Evolutionary conservation across 2,888 invertebrate genomes (phyloP).

Genomic region (Thyatira batis): DNA sequence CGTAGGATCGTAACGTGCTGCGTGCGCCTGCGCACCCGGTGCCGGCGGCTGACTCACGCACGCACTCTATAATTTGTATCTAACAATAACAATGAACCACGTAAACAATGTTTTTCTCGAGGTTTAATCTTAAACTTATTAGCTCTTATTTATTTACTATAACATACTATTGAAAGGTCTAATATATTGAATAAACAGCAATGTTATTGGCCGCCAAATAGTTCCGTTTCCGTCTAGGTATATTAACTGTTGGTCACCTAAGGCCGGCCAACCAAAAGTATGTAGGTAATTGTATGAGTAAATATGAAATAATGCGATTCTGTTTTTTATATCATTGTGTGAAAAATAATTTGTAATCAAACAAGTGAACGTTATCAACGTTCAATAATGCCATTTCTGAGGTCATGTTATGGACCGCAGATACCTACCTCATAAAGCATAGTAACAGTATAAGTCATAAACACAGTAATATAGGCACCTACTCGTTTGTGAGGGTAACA

Average conservation of each 20-base stretch:
- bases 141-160: conserved; percentile 27
- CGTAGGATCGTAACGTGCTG: conserved; percentile 8
- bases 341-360: background rate
- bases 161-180: conserved; percentile 33
- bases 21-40: conserved; percentile 12
- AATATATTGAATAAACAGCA: conserved; percentile 24
- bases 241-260: conserved; percentile 12
- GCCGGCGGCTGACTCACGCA: conserved; percentile 30
- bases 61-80: conserved; percentile 32
- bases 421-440: no score
- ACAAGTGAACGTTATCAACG: background rate
- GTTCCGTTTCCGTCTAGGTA: conserved; percentile 50
- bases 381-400: background rate
- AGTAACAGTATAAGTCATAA: no score
- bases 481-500: no score
- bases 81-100: conserved; percentile 36
- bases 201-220: conserved; percentile 43
- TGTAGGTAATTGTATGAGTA: conserved; percentile 11
- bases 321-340: background rate
- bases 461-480: no score
- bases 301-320: background rate
- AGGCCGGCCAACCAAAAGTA: conserved; percentile 30
- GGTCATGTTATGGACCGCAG: background rate
- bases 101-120: conserved; percentile 39
- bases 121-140: conserved; percentile 53